These are phyloP conservation scores for Temnothorax ravouxi DNA, from an alignment of 2,888 invertebrate species.

Conservation along the genomic window DNA sequence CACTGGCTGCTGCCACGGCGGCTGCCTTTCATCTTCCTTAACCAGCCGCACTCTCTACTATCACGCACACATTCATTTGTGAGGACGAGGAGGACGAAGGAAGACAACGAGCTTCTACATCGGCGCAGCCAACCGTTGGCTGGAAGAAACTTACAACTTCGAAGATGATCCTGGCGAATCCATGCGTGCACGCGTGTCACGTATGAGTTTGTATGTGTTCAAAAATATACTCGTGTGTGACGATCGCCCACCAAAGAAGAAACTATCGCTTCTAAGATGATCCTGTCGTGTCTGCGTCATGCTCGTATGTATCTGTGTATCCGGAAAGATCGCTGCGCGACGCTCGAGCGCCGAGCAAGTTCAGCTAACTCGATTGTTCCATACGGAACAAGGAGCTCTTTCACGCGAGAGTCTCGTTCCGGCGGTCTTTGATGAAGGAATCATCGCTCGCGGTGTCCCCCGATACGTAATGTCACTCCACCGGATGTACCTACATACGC, in stretches of 20 bases:
- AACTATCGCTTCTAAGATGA: conserved; percentile 24
- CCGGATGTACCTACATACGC: conserved; percentile 61
- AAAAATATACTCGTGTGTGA: conserved; percentile 10
- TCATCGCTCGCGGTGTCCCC: conserved; percentile 58
- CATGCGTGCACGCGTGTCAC: background rate
- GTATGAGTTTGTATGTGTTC: background rate
- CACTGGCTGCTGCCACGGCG: conserved; percentile 83
- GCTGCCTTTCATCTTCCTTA: conserved; percentile 83
- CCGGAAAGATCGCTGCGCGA: conserved; percentile 63
- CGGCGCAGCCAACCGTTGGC: conserved; percentile 57
- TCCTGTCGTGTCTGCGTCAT: background rate
- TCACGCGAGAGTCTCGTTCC: conserved; percentile 71
- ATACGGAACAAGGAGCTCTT: conserved; percentile 77
- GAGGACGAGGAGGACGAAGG: conserved; percentile 46
- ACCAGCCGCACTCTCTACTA: conserved; percentile 76
- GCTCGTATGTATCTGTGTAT: conserved; percentile 47
- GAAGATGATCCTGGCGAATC: conserved; percentile 19
- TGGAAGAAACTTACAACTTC: conserved; percentile 59
- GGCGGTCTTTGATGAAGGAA: conserved; percentile 67
- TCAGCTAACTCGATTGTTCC: conserved; percentile 79
- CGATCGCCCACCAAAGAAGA: conserved; percentile 21
- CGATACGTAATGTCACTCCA: conserved; percentile 58
- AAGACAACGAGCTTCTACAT: conserved; percentile 49
- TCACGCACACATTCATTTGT: conserved; percentile 48
- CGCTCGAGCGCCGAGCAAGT: conserved; percentile 63